Conservation (phyloP, 2,888 invertebrate genomes). For the Lepidocyrtinus sp. region DNA sequence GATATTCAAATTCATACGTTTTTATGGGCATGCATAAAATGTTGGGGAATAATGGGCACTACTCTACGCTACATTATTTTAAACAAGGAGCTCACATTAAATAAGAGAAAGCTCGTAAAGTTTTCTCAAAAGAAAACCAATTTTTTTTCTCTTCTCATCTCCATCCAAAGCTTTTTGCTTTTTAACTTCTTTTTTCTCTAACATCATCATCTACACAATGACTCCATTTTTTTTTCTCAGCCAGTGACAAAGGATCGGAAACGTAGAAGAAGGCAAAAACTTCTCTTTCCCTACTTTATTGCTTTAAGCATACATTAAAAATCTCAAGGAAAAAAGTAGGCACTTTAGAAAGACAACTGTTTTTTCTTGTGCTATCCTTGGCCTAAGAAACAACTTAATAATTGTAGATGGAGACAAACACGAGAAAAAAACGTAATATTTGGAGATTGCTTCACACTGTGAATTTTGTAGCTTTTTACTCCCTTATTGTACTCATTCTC, state of each 20-base stretch:
- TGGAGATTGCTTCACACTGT: neutral
- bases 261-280: constrained; percentile 52
- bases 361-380: constrained; percentile 26
- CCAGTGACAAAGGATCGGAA: constrained; percentile 60
- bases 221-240: constrained; percentile 60
- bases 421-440: neutral
- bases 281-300: constrained; percentile 49
- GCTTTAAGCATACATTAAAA: constrained; percentile 48
- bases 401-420: constrained; percentile 29
- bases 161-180: constrained; percentile 30
- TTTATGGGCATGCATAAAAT: neutral
- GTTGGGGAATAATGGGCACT: neutral
- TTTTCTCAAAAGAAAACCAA: constrained; percentile 38
- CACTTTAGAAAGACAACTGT: constrained; percentile 16
- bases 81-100: constrained; percentile 44
- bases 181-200: constrained; percentile 24
- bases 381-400: constrained; percentile 53
- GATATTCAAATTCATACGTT: neutral
- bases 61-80: neutral
- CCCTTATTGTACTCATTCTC: constrained; percentile 55
- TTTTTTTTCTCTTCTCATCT: constrained; percentile 41
- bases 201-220: too few relatives aligned
- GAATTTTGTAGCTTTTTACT: neutral
- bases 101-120: constrained; percentile 56
- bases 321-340: neutral